Evolutionary conservation across 2,888 invertebrate species (phyloP), one percentile per base, ranked within the genome.

Genomic region (Orgyia antiqua): DNA sequence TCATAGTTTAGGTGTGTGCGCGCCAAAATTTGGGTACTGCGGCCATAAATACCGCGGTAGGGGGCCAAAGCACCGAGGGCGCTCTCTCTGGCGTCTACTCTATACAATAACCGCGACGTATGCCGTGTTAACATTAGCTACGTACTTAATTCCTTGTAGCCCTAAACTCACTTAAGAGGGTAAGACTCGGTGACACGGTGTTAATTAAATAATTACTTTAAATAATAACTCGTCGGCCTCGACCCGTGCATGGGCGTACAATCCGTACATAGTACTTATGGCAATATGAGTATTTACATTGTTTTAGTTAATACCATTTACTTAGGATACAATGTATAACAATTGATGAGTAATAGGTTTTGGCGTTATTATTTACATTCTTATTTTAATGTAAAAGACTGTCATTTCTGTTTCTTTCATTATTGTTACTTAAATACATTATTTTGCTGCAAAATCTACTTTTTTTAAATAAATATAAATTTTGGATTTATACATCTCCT

Each of bases 181-280:
- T 76, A 75, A 75, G 72, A 71, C 75, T 71, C 62, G 60, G 65
- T 67, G 74, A 80, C 78, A 79, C 67, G 62, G 62, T 80, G 83
- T 80, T 86, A 80, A 83, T 86, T 84, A 82, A 83, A 83, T 83
- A 84, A 84, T 84, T 83, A 84, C 82, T 80, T 76, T 75, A 73
- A 79, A 79, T 82, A 79, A 82, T 80, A 83, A 82, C 82, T 77
- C 63, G 59, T 56, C 51, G 64, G 58, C 45, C 59, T 30, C 47
- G 44, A 53, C 50, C 51, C 47, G 43, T 42, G 28, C 35, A n/a
- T n/a, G 15, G 15, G 15, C 15, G 15, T 15, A 6, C 15, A 15
- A 15, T 6, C 15, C n/a, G n/a, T n/a, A n/a, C n/a, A n/a, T n/a
- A n/a, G n/a, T n/a, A n/a, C n/a, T n/a, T n/a, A n/a, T n/a, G n/a